Evolutionary conservation across 2,888 invertebrate genomes (phyloP).

Genomic region (Dyspetes luteomarginatus): DNA sequence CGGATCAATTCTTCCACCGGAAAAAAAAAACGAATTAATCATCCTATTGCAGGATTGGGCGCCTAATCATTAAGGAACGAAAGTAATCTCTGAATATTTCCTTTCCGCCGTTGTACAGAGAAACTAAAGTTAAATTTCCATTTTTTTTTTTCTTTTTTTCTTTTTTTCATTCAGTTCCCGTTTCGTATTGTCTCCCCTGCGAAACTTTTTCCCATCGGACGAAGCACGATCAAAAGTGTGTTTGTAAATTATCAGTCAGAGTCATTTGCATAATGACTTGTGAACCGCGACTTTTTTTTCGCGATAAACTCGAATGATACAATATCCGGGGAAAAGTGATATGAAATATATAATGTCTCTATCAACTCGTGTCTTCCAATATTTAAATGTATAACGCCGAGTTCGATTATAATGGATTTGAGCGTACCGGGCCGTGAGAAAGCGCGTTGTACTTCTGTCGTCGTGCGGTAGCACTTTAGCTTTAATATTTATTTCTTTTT

Average conservation of each 20-base stretch:
- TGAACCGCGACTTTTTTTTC: not conserved
- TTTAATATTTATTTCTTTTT: constrained; percentile 58
- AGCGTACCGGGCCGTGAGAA: constrained; percentile 4
- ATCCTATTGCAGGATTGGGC: constrained; percentile 34
- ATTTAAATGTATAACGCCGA: constrained; percentile 55
- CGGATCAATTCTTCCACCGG: constrained; percentile 54
- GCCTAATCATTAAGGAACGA: constrained; percentile 46
- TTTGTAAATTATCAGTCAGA: constrained; percentile 48
- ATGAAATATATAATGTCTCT: constrained; percentile 54
- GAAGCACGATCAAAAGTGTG: not conserved
- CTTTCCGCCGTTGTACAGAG: constrained; percentile 51
- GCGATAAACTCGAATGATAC: constrained; percentile 27
- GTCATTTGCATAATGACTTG: constrained; percentile 10
- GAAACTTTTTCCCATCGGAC: constrained; percentile 24
- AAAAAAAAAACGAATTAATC: constrained; percentile 21
- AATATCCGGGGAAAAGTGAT: constrained; percentile 25
- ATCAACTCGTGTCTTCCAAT: constrained; percentile 75
- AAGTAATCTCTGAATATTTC: constrained; percentile 43
- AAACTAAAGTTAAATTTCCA: constrained; percentile 36
- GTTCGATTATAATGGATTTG: constrained; percentile 42
- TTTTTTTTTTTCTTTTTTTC: constrained; percentile 24
- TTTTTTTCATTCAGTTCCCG: not conserved
- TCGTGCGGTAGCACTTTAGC: constrained; percentile 54
- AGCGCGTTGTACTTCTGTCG: constrained; percentile 42
- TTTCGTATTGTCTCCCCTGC: not conserved